These are phyloP conservation scores for Erythrocercus mccallii DNA, from an alignment of 2,113 vertebrate species.

Conservation along the genomic window DNA sequence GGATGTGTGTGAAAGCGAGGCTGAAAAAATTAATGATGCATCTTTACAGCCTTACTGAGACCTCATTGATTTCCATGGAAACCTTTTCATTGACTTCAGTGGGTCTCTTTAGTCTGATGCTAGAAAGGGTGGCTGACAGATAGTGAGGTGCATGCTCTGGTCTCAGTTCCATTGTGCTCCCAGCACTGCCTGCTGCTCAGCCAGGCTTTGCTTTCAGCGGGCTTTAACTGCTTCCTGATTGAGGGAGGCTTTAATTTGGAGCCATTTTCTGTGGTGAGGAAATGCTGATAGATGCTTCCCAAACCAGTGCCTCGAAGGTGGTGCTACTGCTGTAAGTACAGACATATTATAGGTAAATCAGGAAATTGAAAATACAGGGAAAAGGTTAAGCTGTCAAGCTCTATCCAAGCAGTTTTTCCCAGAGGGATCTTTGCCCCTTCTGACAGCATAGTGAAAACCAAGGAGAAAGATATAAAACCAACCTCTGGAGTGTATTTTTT, in stretches of 20 bases:
- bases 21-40: conserved; percentile 65
- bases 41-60: conserved; percentile 60
- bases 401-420: not conserved
- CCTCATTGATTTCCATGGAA: conserved; percentile 67
- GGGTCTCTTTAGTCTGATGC: conserved; percentile 15
- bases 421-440: not conserved
- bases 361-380: not conserved
- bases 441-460: not conserved
- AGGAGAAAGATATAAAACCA: not conserved
- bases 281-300: not conserved
- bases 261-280: not conserved
- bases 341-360: not conserved
- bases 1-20: conserved; percentile 31
- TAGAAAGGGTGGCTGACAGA: conserved; percentile 21
- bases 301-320: not conserved
- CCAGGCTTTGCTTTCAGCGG: not conserved
- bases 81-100: conserved; percentile 54
- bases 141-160: conserved; percentile 22
- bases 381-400: not conserved
- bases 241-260: conserved; percentile 7
- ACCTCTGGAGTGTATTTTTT: not conserved
- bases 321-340: not conserved
- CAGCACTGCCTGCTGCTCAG: conserved; percentile 1
- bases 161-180: not conserved
- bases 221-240: conserved; percentile 10